phyloP scores from a whole-genome alignment of 2,888 invertebrate genomes.

The Plutella xylostella region DNA sequence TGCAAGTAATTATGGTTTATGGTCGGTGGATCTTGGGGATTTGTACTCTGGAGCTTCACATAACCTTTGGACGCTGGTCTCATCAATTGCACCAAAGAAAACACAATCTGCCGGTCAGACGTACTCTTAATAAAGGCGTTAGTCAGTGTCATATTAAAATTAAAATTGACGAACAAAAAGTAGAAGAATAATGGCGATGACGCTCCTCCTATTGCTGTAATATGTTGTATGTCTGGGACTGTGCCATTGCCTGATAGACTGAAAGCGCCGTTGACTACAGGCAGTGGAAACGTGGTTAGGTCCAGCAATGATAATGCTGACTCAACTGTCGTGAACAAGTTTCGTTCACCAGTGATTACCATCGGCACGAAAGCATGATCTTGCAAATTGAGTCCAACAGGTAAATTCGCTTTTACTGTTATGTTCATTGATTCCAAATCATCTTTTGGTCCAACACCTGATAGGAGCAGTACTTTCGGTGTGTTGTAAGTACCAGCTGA shows the following conservation, averaged over 20 bases:
- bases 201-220: not conserved
- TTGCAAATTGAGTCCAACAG: conserved; percentile 48
- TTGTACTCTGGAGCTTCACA: conserved; percentile 53
- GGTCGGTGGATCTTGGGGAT: conserved; percentile 62
- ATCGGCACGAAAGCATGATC: conserved; percentile 32
- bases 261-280: not conserved
- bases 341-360: not conserved
- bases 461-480: conserved; percentile 44
- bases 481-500: conserved; percentile 45
- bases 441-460: conserved; percentile 44
- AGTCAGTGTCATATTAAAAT: not conserved
- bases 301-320: not conserved
- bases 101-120: conserved; percentile 9
- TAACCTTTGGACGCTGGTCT: conserved; percentile 51
- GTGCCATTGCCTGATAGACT: not conserved
- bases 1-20: conserved; percentile 70
- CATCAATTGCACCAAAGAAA: conserved; percentile 22
- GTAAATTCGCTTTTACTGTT: conserved; percentile 29
- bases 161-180: conserved; percentile 1
- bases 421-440: conserved; percentile 32
- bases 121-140: not conserved
- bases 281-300: conserved; percentile 3
- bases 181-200: not conserved
- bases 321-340: not conserved
- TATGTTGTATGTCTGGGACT: conserved; percentile 3